Evolutionary conservation across 2,797 vertebrate genomes (phyloP).

Genomic region (Prionace glauca): DNA sequence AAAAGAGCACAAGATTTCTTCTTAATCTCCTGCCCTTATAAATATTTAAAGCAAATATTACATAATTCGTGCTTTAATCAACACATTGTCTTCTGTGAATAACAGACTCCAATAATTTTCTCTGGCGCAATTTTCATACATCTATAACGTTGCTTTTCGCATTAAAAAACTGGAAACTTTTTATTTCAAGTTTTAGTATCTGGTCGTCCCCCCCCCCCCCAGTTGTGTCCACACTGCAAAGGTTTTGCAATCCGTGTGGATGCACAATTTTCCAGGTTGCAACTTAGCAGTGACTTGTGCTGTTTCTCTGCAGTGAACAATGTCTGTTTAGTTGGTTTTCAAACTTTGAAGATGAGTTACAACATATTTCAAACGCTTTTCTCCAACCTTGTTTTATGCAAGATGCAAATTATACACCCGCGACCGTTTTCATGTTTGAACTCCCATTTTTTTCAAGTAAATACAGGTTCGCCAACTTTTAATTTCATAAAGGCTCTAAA

Average conservation of each 20-base stretch:
- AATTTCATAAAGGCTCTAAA: neutral
- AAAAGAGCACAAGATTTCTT: neutral
- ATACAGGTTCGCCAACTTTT: neutral
- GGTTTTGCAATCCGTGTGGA: neutral
- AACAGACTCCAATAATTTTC: too few relatives aligned
- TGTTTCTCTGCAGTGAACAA: neutral
- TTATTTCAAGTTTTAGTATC: neutral
- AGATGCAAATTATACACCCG: neutral
- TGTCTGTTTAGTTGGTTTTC: neutral
- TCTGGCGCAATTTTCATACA: too few relatives aligned
- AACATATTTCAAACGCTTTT: neutral
- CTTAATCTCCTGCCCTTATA: neutral
- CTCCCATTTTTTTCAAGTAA: neutral
- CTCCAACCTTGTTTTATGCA: neutral
- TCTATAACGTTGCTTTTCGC: too few relatives aligned
- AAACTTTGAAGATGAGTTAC: neutral
- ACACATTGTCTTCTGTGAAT: too few relatives aligned
- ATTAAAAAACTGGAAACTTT: neutral
- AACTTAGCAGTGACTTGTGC: neutral
- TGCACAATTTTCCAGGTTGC: neutral
- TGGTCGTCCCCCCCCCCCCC: neutral
- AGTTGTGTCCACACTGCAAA: neutral
- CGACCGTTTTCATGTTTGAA: neutral
- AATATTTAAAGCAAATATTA: neutral
- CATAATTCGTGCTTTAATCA: too few relatives aligned